Evolutionary conservation across 2,113 vertebrate genomes (phyloP).

Genomic region (Jacana jacana): DNA sequence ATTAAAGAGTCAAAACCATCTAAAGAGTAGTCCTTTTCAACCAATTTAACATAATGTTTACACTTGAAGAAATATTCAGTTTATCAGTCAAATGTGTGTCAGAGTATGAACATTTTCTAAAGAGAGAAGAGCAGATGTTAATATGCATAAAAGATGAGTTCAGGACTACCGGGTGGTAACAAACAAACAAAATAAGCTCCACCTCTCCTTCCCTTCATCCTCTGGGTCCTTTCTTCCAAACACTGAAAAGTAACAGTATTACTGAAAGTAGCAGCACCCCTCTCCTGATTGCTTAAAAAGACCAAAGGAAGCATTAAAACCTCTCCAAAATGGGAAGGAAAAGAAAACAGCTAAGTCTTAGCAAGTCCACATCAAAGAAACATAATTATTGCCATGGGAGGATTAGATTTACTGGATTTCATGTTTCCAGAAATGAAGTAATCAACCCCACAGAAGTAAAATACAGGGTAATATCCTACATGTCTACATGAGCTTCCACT

Average conservation of each 20-base stretch:
- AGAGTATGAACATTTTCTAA: neutral
- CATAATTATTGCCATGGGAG: accelerated
- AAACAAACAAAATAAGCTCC: neutral
- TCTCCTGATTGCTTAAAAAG: neutral
- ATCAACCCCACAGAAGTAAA: neutral
- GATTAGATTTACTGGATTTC: neutral
- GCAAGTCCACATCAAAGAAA: neutral
- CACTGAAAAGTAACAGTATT: neutral
- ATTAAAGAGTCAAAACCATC: neutral
- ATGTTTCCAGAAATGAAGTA: neutral
- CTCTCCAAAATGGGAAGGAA: neutral
- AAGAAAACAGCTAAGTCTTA: neutral
- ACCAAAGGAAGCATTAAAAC: neutral
- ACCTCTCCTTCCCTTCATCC: neutral
- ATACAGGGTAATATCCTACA: neutral
- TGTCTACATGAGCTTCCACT: accelerated
- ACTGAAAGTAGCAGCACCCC: neutral
- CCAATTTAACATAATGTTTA: neutral
- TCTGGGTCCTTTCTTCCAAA: neutral
- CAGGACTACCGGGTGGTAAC: neutral
- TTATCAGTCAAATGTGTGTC: neutral
- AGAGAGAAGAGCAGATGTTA: conserved; percentile 38
- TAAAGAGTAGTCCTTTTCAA: neutral
- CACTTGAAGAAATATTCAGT: neutral
- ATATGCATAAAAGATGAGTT: conserved; percentile 10